Base-by-base conservation (phyloP, 2,888 invertebrate species). In the Erannis defoliaria region DNA sequence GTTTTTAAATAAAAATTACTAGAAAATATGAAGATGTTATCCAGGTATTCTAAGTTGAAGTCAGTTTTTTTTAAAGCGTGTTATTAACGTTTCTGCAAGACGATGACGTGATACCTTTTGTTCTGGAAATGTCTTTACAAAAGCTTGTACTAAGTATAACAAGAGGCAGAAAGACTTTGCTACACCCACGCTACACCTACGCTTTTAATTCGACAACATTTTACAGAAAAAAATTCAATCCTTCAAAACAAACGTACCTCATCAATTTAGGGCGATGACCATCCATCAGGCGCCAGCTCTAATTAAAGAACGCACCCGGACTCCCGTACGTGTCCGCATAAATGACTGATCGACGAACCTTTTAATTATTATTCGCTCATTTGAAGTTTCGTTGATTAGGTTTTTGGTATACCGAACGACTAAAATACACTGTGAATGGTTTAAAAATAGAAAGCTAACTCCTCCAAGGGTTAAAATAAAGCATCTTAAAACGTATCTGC, bases 261-360 rank as follows among this genome's bases (percentile, higher is more conserved):
- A 81, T 85, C 81, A 82, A 84, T 84, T 84, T 82, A 62, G 53
- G 56, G 65, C 69, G 68, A 67, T 60, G 61, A 40, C 75, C 78
- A 86, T 86, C 82, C 82, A 84, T 86, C 84, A 86, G 70, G 69
- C 37, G 73, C 64, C 73, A 78, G 46, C 46, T 46, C 82, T 86
- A 86, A 86, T 86, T 85, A 85, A 81, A 78, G 78, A 75, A 71
- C 74, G 72, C 57, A 67, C 73, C 70, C 70, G 63, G n/a, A 56
- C 71, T 72, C 65, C 72, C 70, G 68, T 66, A 62, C 57, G 56
- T 67, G 68, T 72, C 66, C 58, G 55, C 55, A 58, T 72, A 70
- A 75, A 71, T 73, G 72, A 71, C 67, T 68, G 69, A 64, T 73
- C 29, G 67, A 26, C 16, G 63, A 19, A n/a, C 14, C 29, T 60